phyloP scores from a whole-genome alignment of 2,113 vertebrate genomes.

The Camelus bactrianus region DNA sequence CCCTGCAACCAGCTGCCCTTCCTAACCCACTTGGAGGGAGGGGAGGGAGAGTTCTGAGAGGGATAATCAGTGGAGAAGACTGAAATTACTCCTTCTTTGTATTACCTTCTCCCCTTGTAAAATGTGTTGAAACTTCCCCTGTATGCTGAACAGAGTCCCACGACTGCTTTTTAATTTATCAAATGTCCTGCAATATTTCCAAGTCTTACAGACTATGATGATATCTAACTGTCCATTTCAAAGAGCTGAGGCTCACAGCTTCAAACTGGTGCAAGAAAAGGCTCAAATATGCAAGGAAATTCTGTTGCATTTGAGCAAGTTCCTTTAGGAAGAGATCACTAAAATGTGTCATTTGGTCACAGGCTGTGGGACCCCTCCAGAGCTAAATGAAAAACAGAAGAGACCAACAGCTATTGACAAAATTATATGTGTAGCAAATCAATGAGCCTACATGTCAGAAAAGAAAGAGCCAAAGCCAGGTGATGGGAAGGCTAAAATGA shows the following conservation, averaged over 20 bases:
- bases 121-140: background rate
- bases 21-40: constrained; percentile 3
- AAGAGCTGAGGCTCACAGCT: background rate
- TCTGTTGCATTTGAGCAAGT: constrained; percentile 13
- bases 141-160: background rate
- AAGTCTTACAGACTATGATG: background rate
- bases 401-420: background rate
- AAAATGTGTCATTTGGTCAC: background rate
- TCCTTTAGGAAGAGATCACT: background rate
- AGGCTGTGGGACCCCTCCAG: constrained; percentile 1
- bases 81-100: constrained; percentile 42
- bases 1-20: constrained; percentile 62
- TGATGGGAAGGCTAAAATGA: constrained; percentile 8
- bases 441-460: background rate
- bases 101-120: constrained; percentile 1
- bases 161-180: background rate
- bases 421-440: background rate
- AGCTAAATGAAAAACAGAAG: background rate
- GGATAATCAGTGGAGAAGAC: background rate
- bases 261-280: background rate
- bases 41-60: background rate
- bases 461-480: background rate
- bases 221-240: background rate
- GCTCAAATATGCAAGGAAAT: constrained; percentile 41
- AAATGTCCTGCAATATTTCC: constrained; percentile 4